These are phyloP conservation scores for Apotomis betuletana DNA, from an alignment of 2,888 invertebrate genomes.

Conservation along the genomic window DNA sequence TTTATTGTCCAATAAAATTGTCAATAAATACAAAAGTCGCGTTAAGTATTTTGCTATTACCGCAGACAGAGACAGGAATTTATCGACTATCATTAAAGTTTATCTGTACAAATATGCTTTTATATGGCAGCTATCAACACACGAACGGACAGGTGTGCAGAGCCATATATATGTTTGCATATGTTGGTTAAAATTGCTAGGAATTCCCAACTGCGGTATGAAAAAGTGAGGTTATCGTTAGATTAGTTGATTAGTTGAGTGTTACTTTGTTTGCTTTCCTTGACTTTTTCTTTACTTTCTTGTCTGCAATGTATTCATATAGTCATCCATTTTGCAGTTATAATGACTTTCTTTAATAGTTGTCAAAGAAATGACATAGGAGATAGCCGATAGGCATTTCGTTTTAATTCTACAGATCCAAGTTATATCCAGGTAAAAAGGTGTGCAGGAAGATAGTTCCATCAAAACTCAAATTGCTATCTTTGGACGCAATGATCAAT, in stretches of 20 bases:
- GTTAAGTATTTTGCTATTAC: constrained; percentile 10
- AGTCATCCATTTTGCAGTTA: too few species aligned
- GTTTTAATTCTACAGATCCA: too few species aligned
- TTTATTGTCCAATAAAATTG: constrained; percentile 19
- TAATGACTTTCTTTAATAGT: too few species aligned
- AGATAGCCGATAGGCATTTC: too few species aligned
- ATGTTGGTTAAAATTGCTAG: neutral
- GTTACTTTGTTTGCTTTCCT: too few species aligned
- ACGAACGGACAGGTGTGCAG: constrained; percentile 24
- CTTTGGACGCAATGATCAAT: too few species aligned
- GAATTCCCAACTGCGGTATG: constrained; percentile 13
- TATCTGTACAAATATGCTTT: constrained; percentile 34
- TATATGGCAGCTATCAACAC: constrained; percentile 31
- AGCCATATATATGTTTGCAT: neutral
- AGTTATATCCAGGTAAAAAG: too few species aligned
- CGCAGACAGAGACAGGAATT: constrained; percentile 11
- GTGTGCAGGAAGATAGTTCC: too few species aligned
- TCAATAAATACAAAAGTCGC: constrained; percentile 14
- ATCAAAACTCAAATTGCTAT: too few species aligned
- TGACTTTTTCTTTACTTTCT: too few species aligned
- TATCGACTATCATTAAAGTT: constrained; percentile 23
- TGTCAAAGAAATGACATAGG: too few species aligned
- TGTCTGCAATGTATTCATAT: too few species aligned
- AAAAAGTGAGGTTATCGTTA: constrained; percentile 8
- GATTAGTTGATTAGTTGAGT: neutral